Conservation (phyloP, 1,140 invertebrate genomes). For the Piezodorus guildinii region DNA sequence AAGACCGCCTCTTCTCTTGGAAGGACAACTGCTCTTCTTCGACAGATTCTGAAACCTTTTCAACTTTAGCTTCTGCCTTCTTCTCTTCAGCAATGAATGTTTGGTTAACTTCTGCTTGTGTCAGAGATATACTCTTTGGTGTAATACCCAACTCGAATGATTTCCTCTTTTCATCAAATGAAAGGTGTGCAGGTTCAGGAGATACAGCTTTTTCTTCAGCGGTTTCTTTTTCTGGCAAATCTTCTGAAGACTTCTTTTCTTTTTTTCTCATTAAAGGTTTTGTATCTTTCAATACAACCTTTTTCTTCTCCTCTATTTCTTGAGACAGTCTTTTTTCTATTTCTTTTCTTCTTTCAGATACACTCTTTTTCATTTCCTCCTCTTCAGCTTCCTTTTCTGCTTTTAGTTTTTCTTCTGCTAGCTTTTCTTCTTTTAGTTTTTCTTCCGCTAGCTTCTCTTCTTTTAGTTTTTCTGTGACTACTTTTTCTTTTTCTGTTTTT, state of each 20-base stretch:
- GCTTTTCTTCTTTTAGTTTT: conserved; percentile 37
- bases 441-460: background rate
- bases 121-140: background rate
- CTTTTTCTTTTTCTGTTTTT: background rate
- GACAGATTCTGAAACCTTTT: conserved; percentile 33
- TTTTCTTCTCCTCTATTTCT: conserved; percentile 37
- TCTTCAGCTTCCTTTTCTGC: conserved; percentile 33
- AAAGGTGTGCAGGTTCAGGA: conserved; percentile 26
- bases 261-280: conserved; percentile 20
- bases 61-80: conserved; percentile 12
- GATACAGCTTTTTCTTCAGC: conserved; percentile 27
- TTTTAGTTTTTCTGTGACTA: background rate
- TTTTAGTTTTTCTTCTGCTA: conserved; percentile 49
- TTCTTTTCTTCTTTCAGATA: conserved; percentile 53
- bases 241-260: conserved; percentile 51
- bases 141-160: conserved; percentile 29
- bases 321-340: conserved; percentile 53
- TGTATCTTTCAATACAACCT: conserved; percentile 31
- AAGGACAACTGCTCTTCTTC: conserved; percentile 35
- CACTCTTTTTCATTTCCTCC: conserved; percentile 42
- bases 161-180: conserved; percentile 30
- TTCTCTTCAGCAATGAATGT: conserved; percentile 1
- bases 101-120: background rate
- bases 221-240: conserved; percentile 46
- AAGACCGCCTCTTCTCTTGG: conserved; percentile 33